Evolutionary conservation across 1,140 invertebrate species (phyloP), one percentile per base, ranked within the genome.

Genomic region (Heliothis subflexa): DNA sequence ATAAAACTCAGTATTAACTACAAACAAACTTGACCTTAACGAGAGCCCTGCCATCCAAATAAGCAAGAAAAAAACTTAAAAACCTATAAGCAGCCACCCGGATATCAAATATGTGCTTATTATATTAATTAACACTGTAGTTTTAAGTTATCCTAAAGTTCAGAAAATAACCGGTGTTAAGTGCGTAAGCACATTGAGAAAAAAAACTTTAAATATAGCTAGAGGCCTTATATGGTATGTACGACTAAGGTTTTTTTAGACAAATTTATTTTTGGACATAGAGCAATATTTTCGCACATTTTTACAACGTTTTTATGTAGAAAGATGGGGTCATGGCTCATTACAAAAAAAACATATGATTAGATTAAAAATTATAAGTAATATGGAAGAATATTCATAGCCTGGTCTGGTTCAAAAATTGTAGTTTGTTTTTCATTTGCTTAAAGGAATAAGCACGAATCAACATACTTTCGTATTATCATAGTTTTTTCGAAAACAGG

Each of bases 91-190:
- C 5, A 52, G n/a, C 52, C 3, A n/a, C 14, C 54, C 16, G n/a
- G 54, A 18, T 18, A 55, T 21, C 54, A 55, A 55, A 55, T n/a
- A 55, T 16, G 2, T 40, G 33, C 33, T 9, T 40, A 40, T 40
- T 18, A 55, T 18, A 16, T 14, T 62, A 62, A 62, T 62, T 62
- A 28, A 45, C 28, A 62, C 59, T 9, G 40, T 45, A 16, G 33
- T 33, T 25, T 25, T 61, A n/a, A n/a, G 12, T 61, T 33, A 61
- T 61, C 13, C 12, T n/a, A 62, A 62, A 62, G 13, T 62, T 40
- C 7, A 45, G 5, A 62, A 62, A 45, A 40, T 16, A 16, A 62
- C 28, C 21, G 13, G 28, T 16, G 11, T 40, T 62, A 54, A n/a
- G 14, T 52, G n/a, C 5, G 21, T 61, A n/a, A 28, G 40, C n/a